Evolutionary conservation across 2,888 invertebrate genomes (phyloP).

Genomic region (Andrena flavipes): DNA sequence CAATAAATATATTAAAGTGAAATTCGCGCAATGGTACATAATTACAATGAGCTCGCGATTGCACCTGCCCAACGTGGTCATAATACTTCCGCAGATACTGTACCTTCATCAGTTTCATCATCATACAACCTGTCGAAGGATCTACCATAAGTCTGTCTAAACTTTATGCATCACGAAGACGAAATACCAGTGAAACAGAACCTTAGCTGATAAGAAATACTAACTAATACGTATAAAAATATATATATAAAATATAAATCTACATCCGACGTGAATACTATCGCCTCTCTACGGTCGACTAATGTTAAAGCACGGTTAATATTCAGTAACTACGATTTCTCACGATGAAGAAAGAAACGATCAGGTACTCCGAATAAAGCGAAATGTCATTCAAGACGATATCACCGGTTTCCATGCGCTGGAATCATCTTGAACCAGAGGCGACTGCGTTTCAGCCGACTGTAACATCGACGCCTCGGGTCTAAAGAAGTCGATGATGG

Average conservation of each 20-base stretch:
- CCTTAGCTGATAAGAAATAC: background rate
- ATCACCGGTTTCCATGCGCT: constrained; percentile 83
- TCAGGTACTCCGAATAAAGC: constrained; percentile 76
- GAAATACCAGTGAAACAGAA: background rate
- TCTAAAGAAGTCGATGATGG: constrained; percentile 92
- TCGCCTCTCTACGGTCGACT: constrained; percentile 10
- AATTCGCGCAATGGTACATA: constrained; percentile 29
- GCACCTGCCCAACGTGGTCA: constrained; percentile 64
- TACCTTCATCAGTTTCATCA: background rate
- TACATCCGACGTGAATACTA: constrained; percentile 19
- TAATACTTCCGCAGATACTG: constrained; percentile 43
- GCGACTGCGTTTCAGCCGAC: constrained; percentile 67
- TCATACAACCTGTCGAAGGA: background rate
- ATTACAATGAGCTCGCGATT: constrained; percentile 46
- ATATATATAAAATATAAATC: constrained; percentile 19
- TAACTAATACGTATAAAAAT: constrained; percentile 6
- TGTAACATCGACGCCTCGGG: constrained; percentile 83
- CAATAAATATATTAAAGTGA: constrained; percentile 65
- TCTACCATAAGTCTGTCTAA: background rate
- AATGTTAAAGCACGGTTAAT: constrained; percentile 1
- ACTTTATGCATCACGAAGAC: background rate
- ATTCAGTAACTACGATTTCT: constrained; percentile 43
- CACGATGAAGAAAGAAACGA: constrained; percentile 37
- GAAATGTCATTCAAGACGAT: constrained; percentile 68
- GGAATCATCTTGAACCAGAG: constrained; percentile 60